A percentile compares a stretch with the other conserved stretches of the same genome.
Evolutionary conservation across 1,140 invertebrate species (phyloP).

Genomic region (Ruditapes philippinarum): DNA sequence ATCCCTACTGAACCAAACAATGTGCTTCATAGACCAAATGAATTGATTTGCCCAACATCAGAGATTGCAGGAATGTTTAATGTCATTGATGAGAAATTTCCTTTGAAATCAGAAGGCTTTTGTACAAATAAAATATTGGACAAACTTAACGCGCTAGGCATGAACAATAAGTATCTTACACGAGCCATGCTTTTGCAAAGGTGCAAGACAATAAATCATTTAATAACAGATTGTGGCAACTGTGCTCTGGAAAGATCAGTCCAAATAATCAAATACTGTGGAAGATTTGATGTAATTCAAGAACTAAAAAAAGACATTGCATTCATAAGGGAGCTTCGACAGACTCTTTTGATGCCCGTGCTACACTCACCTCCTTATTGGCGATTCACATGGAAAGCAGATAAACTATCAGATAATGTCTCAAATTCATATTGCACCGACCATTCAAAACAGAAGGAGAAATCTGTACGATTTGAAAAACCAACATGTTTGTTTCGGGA

Average conservation of each 20-base stretch:
- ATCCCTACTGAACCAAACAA: conserved; percentile 54
- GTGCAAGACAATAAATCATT: conserved; percentile 41
- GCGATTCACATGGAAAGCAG: conserved; percentile 44
- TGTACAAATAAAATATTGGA: background rate
- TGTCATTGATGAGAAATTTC: conserved; percentile 40
- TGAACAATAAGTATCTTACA: conserved; percentile 64
- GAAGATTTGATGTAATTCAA: background rate
- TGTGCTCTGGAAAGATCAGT: conserved; percentile 34
- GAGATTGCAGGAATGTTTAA: conserved; percentile 49
- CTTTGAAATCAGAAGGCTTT: conserved; percentile 22
- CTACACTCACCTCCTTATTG: background rate
- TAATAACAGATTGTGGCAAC: conserved; percentile 9
- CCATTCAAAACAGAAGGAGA: background rate
- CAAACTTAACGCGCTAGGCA: conserved; percentile 56
- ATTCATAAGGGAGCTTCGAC: background rate
- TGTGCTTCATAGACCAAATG: conserved; percentile 29
- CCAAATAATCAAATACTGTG: conserved; percentile 56
- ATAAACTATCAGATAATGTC: background rate
- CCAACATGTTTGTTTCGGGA: background rate
- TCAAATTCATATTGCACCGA: background rate
- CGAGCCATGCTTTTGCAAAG: conserved; percentile 66
- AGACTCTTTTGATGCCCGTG: conserved; percentile 1
- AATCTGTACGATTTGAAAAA: background rate
- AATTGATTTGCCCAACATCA: conserved; percentile 25
- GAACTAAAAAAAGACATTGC: background rate